phyloP scores from a whole-genome alignment of 2,888 invertebrate genomes.

The Eupithecia inturbata region DNA sequence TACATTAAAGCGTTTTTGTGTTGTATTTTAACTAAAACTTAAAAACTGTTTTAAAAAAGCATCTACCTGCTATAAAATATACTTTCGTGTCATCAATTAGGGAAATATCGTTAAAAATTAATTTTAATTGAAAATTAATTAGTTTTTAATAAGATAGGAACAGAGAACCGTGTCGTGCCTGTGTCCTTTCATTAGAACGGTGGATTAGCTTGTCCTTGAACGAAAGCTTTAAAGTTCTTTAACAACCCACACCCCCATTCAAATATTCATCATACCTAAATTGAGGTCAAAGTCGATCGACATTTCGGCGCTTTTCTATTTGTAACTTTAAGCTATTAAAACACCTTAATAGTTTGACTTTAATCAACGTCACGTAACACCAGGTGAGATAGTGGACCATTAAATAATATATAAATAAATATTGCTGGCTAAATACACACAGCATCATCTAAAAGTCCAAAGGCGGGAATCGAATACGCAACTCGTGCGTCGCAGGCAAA shows the following conservation, averaged over 20 bases:
- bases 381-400: too few relatives aligned
- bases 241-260: not conserved
- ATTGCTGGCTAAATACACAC: too few relatives aligned
- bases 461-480: too few relatives aligned
- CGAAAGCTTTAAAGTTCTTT: slow-evolving; percentile 16
- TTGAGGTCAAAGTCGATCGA: not conserved
- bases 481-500: too few relatives aligned
- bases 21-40: not conserved
- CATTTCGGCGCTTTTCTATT: not conserved
- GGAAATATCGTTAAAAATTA: not conserved
- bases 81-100: not conserved
- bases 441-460: too few relatives aligned
- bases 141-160: not conserved
- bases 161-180: not conserved
- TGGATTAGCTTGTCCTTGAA: not conserved
- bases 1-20: too few relatives aligned
- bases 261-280: not conserved
- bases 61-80: not conserved
- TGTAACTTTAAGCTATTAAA: too few relatives aligned
- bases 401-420: too few relatives aligned
- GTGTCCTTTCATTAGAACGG: not conserved
- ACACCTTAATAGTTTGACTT: too few relatives aligned
- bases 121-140: not conserved
- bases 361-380: too few relatives aligned
- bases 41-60: not conserved